phyloP scores from a whole-genome alignment of 2,113 vertebrate genomes.

The Poecilia latipinna region DNA sequence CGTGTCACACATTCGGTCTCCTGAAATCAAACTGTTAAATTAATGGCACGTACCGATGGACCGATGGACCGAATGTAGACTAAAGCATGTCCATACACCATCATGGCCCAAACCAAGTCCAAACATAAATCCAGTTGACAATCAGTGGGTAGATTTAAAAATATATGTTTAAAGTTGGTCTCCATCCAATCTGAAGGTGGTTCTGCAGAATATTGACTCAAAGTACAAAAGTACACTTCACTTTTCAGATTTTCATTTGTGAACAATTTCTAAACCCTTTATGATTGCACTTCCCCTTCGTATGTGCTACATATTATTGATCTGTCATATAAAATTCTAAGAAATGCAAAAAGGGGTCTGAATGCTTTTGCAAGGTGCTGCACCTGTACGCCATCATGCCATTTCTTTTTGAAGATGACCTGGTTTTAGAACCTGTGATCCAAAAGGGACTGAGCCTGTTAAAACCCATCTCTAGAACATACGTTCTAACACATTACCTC shows the following conservation, averaged over 20 bases:
- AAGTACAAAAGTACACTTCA: neutral
- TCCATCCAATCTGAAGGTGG: neutral
- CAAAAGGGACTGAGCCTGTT: conserved; percentile 24
- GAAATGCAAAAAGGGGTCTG: neutral
- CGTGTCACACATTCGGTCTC: conserved; percentile 24
- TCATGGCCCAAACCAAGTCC: neutral
- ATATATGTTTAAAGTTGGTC: neutral
- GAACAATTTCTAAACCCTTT: neutral
- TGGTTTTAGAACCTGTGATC: conserved; percentile 8
- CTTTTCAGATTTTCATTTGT: neutral
- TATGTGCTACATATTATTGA: neutral
- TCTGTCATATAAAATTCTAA: neutral
- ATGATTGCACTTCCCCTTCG: neutral
- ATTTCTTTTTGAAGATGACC: conserved; percentile 2
- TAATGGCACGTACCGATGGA: neutral
- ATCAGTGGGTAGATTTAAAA: neutral
- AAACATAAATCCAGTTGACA: neutral
- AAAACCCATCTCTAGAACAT: conserved; percentile 54
- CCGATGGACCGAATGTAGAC: no score
- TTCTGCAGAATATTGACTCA: neutral
- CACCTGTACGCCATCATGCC: neutral
- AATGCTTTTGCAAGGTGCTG: neutral
- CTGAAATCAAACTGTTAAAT: neutral
- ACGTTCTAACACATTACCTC: conserved; percentile 51
- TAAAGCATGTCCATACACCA: no score